Evolutionary conservation across 1,140 invertebrate genomes (phyloP).

Genomic region (Vanessa tameamea): DNA sequence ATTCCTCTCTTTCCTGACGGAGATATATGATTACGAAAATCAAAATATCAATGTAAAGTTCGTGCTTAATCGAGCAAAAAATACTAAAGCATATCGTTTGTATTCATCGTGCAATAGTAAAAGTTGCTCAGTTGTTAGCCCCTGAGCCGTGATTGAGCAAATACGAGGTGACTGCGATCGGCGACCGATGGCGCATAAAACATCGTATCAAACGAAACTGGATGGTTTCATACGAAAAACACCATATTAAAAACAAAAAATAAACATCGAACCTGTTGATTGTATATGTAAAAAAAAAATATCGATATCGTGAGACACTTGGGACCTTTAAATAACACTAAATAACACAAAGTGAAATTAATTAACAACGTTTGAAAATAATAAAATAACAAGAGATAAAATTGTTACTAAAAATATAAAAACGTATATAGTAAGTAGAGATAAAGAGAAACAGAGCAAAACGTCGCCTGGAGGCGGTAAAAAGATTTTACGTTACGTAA

Average conservation of each 20-base stretch:
- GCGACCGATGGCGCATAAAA: constrained; percentile 71
- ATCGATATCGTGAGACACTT: too few species aligned
- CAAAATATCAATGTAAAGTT: constrained; percentile 28
- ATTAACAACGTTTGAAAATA: too few species aligned
- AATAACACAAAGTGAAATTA: too few species aligned
- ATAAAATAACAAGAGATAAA: too few species aligned
- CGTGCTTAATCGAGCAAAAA: constrained; percentile 36
- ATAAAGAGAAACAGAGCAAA: too few species aligned
- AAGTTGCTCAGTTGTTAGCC: constrained; percentile 43
- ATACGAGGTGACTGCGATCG: constrained; percentile 61
- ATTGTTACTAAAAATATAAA: too few species aligned
- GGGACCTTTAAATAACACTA: too few species aligned
- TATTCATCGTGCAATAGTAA: constrained; percentile 42
- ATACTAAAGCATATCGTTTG: constrained; percentile 46
- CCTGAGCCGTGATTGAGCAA: constrained; percentile 62
- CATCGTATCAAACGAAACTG: constrained; percentile 58
- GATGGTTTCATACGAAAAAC: constrained; percentile 38
- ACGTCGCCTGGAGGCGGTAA: too few species aligned
- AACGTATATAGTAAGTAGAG: too few species aligned
- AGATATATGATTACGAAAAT: constrained; percentile 20
- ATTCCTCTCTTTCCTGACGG: not conserved
- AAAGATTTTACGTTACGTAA: too few species aligned
- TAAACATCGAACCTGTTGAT: too few species aligned
- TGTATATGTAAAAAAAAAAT: too few species aligned
- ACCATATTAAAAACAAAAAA: not conserved